These are phyloP conservation scores for Ceraclea dissimilis DNA, from an alignment of 2,888 invertebrate species.

Conservation along the genomic window DNA sequence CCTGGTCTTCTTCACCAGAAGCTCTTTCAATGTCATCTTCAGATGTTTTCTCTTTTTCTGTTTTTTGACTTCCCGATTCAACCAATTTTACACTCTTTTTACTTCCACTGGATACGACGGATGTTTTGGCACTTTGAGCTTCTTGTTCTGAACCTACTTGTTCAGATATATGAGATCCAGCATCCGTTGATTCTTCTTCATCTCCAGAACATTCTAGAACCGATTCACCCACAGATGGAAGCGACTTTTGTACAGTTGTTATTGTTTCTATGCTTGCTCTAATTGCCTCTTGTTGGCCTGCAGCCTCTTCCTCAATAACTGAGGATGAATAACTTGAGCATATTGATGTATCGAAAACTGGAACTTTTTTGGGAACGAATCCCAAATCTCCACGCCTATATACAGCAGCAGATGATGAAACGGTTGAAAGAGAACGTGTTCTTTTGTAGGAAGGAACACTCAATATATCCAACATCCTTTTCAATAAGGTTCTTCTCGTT, in stretches of 20 bases:
- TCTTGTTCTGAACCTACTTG: neutral
- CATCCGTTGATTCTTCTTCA: neutral
- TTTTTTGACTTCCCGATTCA: neutral
- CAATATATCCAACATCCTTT: constrained; percentile 49
- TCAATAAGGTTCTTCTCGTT: constrained; percentile 44
- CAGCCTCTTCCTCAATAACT: constrained; percentile 12
- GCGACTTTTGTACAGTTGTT: neutral
- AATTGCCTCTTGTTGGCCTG: neutral
- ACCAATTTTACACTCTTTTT: neutral
- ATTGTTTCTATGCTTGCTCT: neutral
- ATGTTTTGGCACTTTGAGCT: neutral
- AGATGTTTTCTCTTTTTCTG: neutral
- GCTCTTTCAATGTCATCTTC: neutral
- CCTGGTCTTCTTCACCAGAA: neutral
- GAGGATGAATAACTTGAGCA: constrained; percentile 12
- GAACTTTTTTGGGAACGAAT: constrained; percentile 50
- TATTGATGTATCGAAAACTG: constrained; percentile 27
- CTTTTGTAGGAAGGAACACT: constrained; percentile 32
- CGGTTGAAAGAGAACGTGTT: constrained; percentile 31
- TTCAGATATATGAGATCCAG: neutral
- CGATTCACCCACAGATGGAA: neutral
- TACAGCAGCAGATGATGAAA: constrained; percentile 45
- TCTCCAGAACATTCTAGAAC: neutral
- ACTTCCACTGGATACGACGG: neutral
- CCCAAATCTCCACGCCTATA: constrained; percentile 61